phyloP scores from a whole-genome alignment of 1,140 invertebrate genomes.

The Cataglyphis hispanica region DNA sequence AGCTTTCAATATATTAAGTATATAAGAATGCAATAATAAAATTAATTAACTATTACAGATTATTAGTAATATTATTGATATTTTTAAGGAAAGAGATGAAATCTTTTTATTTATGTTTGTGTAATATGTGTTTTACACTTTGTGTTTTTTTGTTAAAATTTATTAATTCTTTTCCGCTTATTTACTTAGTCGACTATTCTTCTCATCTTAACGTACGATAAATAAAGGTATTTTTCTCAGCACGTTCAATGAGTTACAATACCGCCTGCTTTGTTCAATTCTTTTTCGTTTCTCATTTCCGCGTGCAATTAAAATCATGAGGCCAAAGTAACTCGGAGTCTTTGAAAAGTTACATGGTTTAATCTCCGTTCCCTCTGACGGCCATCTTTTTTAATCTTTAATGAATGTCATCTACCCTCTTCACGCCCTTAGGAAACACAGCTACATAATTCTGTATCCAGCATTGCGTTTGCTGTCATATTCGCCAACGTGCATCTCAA shows the following conservation, averaged over 20 bases:
- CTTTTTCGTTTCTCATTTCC: conserved; percentile 54
- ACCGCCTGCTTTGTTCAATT: conserved; percentile 25
- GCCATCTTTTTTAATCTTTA: conserved; percentile 61
- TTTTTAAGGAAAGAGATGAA: background rate
- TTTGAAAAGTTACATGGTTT: conserved; percentile 57
- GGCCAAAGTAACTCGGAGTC: conserved; percentile 40
- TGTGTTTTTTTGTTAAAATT: conserved; percentile 5
- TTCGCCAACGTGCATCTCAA: conserved; percentile 11
- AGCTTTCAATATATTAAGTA: background rate
- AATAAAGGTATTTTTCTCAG: conserved; percentile 39
- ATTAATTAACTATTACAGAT: background rate
- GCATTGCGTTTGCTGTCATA: conserved; percentile 27
- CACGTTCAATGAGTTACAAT: conserved; percentile 31
- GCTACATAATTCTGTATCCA: conserved; percentile 32
- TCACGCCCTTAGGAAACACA: conserved; percentile 44
- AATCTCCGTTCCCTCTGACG: conserved; percentile 56
- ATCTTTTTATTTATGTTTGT: background rate
- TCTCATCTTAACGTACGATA: conserved; percentile 27
- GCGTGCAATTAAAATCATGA: conserved; percentile 56
- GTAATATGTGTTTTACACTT: background rate
- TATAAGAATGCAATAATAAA: background rate
- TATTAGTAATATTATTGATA: background rate
- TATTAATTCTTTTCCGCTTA: conserved; percentile 18
- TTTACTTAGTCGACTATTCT: conserved; percentile 30
- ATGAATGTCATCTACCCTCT: conserved; percentile 50